phyloP scores from a whole-genome alignment of 2,113 vertebrate species.

The Prionailurus viverrinus region DNA sequence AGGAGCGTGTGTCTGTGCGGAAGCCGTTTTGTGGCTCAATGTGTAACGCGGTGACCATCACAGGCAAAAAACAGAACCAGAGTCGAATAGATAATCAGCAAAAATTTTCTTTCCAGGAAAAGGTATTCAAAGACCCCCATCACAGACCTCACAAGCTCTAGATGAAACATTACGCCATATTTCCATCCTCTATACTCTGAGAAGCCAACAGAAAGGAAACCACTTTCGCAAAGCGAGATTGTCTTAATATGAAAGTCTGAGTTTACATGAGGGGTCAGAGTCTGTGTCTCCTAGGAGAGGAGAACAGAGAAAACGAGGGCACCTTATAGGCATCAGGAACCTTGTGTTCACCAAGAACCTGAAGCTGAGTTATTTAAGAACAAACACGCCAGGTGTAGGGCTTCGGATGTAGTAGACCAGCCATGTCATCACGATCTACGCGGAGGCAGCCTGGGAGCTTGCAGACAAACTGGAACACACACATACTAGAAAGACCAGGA shows the following conservation, averaged over 20 bases:
- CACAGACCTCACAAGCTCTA: not conserved
- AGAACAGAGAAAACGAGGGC: not conserved
- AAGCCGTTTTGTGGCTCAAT: not conserved
- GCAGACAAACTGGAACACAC: not conserved
- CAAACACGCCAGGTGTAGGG: not conserved
- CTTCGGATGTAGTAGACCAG: not conserved
- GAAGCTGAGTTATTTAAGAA: not conserved
- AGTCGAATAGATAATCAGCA: not conserved
- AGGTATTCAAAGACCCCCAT: not conserved
- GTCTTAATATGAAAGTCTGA: not conserved
- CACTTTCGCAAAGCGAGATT: not conserved
- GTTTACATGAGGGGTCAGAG: not conserved
- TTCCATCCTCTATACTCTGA: not conserved
- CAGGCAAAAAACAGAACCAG: not conserved
- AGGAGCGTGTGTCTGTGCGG: rapidly evolving
- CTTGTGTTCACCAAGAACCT: not conserved
- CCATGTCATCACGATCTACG: not conserved
- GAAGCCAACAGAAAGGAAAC: not conserved
- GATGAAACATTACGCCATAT: not conserved
- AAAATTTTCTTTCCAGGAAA: not conserved
- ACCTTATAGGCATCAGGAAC: not conserved
- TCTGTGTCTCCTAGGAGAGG: not conserved
- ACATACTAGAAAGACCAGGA: not conserved
- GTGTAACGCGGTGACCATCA: not conserved
- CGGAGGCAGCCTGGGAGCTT: not conserved